These are phyloP conservation scores for Bufo gargarizans DNA, from an alignment of 2,113 vertebrate genomes.

Conservation along the genomic window DNA sequence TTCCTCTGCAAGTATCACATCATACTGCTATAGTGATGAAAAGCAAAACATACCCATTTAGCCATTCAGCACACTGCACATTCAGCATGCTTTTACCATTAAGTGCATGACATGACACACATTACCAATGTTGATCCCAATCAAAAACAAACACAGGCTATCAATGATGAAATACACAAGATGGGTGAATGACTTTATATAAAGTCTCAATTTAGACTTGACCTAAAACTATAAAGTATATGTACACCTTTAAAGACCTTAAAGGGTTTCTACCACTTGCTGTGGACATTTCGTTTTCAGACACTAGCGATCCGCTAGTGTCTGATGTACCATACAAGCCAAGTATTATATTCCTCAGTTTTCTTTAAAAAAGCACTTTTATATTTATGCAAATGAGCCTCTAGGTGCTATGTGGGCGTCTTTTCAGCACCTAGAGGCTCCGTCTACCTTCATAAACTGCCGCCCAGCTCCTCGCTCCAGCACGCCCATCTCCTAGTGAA, in stretches of 20 bases:
- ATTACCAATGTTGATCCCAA: not conserved
- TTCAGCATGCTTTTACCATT: slow-evolving; percentile 8
- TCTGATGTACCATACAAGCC: too few species aligned
- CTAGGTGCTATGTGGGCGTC: too few species aligned
- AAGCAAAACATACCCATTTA: not conserved
- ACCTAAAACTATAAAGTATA: not conserved
- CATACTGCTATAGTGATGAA: not conserved
- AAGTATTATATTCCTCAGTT: too few species aligned
- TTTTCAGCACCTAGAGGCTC: too few species aligned
- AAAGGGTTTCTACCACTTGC: too few species aligned
- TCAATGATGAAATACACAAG: not conserved
- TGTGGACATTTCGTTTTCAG: too few species aligned
- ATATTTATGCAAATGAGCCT: too few species aligned
- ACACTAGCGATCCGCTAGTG: too few species aligned
- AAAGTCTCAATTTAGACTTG: not conserved
- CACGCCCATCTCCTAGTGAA: too few species aligned
- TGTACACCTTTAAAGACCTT: not conserved
- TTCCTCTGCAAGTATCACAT: not conserved
- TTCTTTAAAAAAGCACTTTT: too few species aligned
- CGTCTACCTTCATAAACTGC: too few species aligned
- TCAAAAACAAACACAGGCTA: not conserved
- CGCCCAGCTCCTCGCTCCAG: too few species aligned
- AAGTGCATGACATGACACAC: not conserved
- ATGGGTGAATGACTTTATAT: not conserved
- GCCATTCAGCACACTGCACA: not conserved